Percentiles rank a stretch among this genome's conserved stretches.
These are phyloP conservation scores for Phaethon lepturus DNA, from an alignment of 2,113 vertebrate genomes.

Conservation along the genomic window DNA sequence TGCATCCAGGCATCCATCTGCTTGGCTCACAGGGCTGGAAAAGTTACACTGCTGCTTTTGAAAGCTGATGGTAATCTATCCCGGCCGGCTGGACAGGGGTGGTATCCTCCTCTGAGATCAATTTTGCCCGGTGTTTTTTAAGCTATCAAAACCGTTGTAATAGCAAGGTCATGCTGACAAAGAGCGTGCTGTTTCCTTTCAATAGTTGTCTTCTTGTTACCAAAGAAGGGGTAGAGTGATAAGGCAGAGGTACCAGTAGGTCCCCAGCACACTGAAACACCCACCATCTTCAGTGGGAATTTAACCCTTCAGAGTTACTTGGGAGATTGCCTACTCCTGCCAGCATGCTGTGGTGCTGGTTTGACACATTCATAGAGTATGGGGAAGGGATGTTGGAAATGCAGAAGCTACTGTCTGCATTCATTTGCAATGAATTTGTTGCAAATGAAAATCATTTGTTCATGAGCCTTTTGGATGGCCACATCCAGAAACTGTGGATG, in stretches of 20 bases:
- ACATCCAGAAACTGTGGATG: background rate
- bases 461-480: background rate
- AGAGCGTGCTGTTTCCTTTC: background rate
- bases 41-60: slow-evolving; percentile 75
- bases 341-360: accelerated
- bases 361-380: background rate
- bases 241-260: slow-evolving; percentile 23
- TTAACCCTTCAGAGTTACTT: background rate
- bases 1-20: slow-evolving; percentile 78
- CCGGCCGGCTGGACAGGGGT: slow-evolving; percentile 15
- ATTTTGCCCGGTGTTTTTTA: slow-evolving; percentile 36
- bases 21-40: slow-evolving; percentile 73
- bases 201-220: background rate
- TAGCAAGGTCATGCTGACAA: background rate
- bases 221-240: background rate
- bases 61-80: slow-evolving; percentile 76
- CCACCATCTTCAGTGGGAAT: background rate
- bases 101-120: slow-evolving; percentile 51
- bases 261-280: background rate
- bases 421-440: too few species aligned
- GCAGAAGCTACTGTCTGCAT: background rate
- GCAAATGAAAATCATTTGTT: background rate
- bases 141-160: slow-evolving; percentile 20
- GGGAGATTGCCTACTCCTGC: background rate
- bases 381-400: background rate